Conservation (phyloP, 2,888 invertebrate genomes). For the Ochropacha duplaris region DNA sequence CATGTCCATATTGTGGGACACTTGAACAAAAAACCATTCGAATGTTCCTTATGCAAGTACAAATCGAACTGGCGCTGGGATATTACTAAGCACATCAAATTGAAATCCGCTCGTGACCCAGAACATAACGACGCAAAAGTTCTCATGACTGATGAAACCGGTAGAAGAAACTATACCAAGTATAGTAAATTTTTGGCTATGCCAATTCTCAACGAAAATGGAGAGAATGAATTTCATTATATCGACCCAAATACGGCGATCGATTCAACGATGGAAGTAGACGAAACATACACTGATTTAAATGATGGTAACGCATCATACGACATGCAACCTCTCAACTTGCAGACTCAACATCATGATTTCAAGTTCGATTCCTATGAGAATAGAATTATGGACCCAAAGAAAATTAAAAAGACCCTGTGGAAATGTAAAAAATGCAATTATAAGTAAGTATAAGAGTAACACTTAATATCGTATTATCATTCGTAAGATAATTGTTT, state of each 20-base stretch:
- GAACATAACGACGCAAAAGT: conserved; percentile 92
- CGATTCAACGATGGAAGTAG: conserved; percentile 72
- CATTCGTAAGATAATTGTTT: not conserved
- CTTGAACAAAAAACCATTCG: conserved; percentile 96
- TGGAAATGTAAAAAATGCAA: conserved; percentile 96
- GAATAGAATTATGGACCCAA: conserved; percentile 54
- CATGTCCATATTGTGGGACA: conserved; percentile 97
- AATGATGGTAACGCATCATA: conserved; percentile 68
- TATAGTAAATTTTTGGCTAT: conserved; percentile 93
- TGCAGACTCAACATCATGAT: conserved; percentile 70
- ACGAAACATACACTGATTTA: conserved; percentile 78
- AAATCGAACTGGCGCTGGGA: conserved; percentile 99
- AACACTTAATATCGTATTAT: not conserved
- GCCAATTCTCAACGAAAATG: conserved; percentile 82
- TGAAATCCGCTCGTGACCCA: conserved; percentile 93
- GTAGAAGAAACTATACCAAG: conserved; percentile 94
- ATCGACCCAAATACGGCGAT: conserved; percentile 60
- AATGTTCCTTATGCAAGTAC: conserved; percentile 96
- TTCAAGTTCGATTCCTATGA: conserved; percentile 52
- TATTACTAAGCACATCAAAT: conserved; percentile 96
- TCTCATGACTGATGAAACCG: conserved; percentile 95
- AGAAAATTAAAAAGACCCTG: conserved; percentile 87
- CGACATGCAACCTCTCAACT: conserved; percentile 84
- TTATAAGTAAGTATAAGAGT: conserved; percentile 91
- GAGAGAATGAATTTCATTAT: conserved; percentile 76